Evolutionary conservation across 2,797 vertebrate species (phyloP), one percentile per base, ranked within the genome.

Genomic region (Sylvilagus floridanus): DNA sequence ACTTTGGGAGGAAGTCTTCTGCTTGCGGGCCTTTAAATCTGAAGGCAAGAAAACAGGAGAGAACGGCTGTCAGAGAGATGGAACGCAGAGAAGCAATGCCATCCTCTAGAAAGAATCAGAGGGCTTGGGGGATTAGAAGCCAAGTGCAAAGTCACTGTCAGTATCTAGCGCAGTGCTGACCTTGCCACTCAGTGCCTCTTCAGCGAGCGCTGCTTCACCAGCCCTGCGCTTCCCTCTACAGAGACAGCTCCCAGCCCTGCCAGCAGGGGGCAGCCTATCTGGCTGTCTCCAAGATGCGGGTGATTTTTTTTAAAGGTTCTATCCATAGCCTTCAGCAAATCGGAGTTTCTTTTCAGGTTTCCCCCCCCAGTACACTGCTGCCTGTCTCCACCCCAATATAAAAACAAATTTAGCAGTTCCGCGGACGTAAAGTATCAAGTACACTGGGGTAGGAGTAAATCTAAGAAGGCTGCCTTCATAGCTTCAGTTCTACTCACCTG

Each of bases 1-100:
- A 95, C 93, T 97, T 92, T 97, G 97, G 32, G 68, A 94, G 2
- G 97, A 96, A 32, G 97, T 96, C 97, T 98, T 98, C 97, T 98
- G 98, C 97, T 98, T 99, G 65, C 96, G 96, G 73, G 98, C 96
- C 97, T 98, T 97, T 86, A 97, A 98, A 84, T 98, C 98, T 99
- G 26, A 79, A 96, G 60, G 14, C 83, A 87, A 91, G 57, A 57
- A 79, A 92, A 95, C 54, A 97, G 90, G 65, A 96, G 89, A 76
- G 92, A 73, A 26, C 2, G 77, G 79, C 54, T 73, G 47, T 92
- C 57, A 95, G 82, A 88, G 52, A 90, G 90, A 85, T 57, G 54
- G 60, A 78, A 92, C 82, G 85, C 93, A 91, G 50, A 88, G 69
- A 93, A 97, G 77, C 37, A 86, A 84, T 0, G 8, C 65, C 32